Evolutionary conservation across 2,113 vertebrate species (phyloP).

Genomic region (Entomyzon cyanotis): DNA sequence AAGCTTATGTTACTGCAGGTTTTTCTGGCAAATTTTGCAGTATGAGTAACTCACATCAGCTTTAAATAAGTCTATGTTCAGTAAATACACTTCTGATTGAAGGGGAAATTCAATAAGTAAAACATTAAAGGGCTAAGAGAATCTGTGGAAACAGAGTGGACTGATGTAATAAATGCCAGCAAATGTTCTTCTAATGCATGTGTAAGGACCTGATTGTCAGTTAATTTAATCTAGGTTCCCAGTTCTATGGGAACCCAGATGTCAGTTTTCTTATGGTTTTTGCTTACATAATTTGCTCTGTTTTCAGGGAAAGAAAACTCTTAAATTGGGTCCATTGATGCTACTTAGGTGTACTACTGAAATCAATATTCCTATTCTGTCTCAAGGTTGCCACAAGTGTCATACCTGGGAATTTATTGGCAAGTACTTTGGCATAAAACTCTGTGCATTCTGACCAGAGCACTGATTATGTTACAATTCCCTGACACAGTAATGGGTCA

Average conservation of each 20-base stretch:
- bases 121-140: neutral
- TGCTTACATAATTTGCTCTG: neutral
- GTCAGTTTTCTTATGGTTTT: neutral
- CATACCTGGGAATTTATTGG: neutral
- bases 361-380: neutral
- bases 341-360: neutral
- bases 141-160: neutral
- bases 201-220: neutral
- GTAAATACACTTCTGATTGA: neutral
- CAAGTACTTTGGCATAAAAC: neutral
- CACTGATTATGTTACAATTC: neutral
- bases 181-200: neutral
- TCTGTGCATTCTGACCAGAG: neutral
- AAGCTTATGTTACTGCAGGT: neutral
- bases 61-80: neutral
- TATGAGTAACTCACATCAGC: neutral
- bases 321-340: neutral
- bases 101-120: neutral
- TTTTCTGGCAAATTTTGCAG: neutral
- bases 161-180: neutral
- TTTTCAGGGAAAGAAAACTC: neutral
- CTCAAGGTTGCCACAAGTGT: neutral
- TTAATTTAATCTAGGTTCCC: neutral
- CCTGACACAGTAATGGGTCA: neutral
- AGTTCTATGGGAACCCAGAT: neutral